These are phyloP conservation scores for Hippopotamus amphibius DNA, from an alignment of 2,113 vertebrate species.

Conservation along the genomic window DNA sequence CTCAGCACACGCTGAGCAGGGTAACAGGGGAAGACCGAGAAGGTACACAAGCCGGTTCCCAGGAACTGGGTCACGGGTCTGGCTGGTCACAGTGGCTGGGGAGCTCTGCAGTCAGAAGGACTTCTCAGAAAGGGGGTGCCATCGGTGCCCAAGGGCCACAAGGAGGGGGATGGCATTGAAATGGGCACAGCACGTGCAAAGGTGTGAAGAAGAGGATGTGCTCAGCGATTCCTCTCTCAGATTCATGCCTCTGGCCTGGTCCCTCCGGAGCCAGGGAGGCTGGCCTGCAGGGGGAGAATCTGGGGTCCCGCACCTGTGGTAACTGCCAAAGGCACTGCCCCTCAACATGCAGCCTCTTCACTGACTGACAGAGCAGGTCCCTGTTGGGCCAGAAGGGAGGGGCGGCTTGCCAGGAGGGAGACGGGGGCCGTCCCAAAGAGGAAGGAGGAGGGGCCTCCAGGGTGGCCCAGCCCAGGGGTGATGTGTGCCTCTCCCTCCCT, in stretches of 20 bases:
- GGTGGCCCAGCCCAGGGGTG: not conserved
- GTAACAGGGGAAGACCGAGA: not conserved
- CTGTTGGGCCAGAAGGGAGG: not conserved
- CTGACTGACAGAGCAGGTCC: not conserved
- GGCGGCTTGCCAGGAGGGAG: not conserved
- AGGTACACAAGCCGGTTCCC: not conserved
- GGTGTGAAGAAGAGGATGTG: not conserved
- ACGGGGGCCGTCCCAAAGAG: not conserved
- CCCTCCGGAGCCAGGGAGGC: not conserved
- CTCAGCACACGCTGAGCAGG: rapidly evolving
- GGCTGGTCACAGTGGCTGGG: not conserved
- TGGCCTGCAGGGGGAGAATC: not conserved
- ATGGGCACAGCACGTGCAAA: not conserved
- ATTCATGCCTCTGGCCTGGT: not conserved
- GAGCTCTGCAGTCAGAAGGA: not conserved
- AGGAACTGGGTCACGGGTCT: not conserved
- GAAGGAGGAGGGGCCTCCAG: not conserved
- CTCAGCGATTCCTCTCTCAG: not conserved
- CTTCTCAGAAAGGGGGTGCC: too few relatives aligned
- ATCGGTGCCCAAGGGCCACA: rapidly evolving
- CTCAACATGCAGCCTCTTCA: not conserved
- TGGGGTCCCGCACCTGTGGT: too few relatives aligned
- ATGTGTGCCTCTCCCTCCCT: not conserved
- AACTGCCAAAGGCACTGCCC: not conserved
- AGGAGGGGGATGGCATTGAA: not conserved